Conservation (phyloP, 2,113 vertebrate species). For the Trichomycterus rosablanca region DNA sequence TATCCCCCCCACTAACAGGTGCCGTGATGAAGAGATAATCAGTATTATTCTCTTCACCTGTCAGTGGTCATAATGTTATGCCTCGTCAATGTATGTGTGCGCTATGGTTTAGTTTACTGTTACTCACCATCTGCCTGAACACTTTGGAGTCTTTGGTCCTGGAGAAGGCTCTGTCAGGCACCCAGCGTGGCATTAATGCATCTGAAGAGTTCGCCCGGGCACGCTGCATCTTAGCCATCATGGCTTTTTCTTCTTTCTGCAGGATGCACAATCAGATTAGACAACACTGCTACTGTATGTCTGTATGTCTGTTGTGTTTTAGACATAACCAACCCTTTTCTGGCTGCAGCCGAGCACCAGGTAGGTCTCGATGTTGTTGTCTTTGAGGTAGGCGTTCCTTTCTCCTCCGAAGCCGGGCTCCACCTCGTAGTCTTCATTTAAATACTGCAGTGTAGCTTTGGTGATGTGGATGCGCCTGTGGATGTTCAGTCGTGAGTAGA, state of each 20-base stretch:
- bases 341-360: conserved; percentile 92
- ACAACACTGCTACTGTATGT: not conserved
- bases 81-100: no score
- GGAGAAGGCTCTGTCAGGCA: conserved; percentile 84
- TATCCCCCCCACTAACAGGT: no score
- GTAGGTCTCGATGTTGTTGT: conserved; percentile 90
- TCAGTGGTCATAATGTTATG: no score
- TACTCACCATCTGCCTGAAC: conserved; percentile 94
- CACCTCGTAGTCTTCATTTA: conserved; percentile 93
- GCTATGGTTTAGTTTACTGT: no score
- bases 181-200: conserved; percentile 86
- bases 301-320: not conserved
- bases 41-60: no score
- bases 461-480: conserved; percentile 92
- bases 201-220: conserved; percentile 83
- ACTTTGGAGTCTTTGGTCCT: conserved; percentile 93
- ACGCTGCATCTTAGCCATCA: conserved; percentile 89
- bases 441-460: conserved; percentile 87
- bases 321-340: conserved; percentile 75
- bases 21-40: no score
- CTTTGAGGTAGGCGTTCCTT: conserved; percentile 88
- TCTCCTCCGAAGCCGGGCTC: conserved; percentile 87
- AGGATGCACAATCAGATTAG: conserved; percentile 10
- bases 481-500: not conserved
- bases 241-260: conserved; percentile 93